These are phyloP conservation scores for Bos taurus DNA, from an alignment of 2,113 vertebrate genomes.

Conservation along the genomic window DNA sequence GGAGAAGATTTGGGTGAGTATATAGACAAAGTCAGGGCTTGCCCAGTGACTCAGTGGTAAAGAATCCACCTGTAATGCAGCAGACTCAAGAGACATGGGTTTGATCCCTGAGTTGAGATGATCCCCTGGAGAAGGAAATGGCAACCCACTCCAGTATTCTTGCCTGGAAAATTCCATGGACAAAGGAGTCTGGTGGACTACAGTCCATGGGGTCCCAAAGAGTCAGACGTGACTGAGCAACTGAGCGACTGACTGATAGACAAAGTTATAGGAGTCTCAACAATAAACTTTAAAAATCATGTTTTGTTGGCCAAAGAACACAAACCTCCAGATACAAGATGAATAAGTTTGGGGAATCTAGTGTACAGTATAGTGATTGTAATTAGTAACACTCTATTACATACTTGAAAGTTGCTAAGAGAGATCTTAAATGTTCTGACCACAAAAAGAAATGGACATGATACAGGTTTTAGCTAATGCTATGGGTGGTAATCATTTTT, in stretches of 20 bases:
- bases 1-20: not conserved
- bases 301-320: not conserved
- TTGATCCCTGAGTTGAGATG: not conserved
- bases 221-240: not conserved
- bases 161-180: not conserved
- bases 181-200: not conserved
- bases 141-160: not conserved
- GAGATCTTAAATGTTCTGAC: not conserved
- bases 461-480: not conserved
- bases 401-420: not conserved
- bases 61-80: not conserved
- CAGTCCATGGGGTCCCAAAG: not conserved
- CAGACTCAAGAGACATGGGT: not conserved
- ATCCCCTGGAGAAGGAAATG: not conserved
- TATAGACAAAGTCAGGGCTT: not conserved
- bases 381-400: not conserved
- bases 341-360: not conserved
- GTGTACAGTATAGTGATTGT: not conserved
- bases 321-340: not conserved
- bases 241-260: not conserved
- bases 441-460: not conserved
- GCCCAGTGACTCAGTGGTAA: not conserved
- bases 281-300: not conserved
- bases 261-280: not conserved
- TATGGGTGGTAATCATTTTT: not conserved